Conservation (phyloP, 2,797 vertebrate species). For the Dendrocincla fuliginosa region DNA sequence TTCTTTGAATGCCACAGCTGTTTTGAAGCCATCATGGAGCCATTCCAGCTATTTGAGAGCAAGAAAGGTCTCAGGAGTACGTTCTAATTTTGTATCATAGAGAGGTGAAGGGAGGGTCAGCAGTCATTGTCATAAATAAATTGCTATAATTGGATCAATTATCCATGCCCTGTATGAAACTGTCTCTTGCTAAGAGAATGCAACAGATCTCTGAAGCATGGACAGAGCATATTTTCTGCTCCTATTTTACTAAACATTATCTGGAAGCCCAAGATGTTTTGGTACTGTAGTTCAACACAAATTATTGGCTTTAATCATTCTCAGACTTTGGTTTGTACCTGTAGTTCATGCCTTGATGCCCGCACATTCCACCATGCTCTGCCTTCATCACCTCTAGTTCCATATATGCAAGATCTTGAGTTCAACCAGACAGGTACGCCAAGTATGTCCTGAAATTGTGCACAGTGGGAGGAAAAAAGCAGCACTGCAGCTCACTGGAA, state of each 20-base stretch:
- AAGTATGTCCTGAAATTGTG: neutral
- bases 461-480: fast-evolving
- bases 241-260: neutral
- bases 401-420: neutral
- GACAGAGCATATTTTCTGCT: neutral
- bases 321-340: neutral
- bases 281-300: neutral
- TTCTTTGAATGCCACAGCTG: neutral
- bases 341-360: neutral
- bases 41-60: neutral
- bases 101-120: neutral
- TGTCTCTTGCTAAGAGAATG: neutral
- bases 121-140: neutral
- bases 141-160: neutral
- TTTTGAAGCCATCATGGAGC: neutral
- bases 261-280: neutral
- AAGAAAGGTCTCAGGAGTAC: neutral
- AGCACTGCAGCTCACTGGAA: neutral
- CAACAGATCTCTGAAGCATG: neutral
- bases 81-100: neutral
- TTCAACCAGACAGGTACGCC: neutral
- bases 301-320: neutral
- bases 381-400: neutral
- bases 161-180: neutral
- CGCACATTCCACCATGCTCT: neutral